A percentile compares a stretch with the other conserved stretches of the same genome.
These are phyloP conservation scores for Xenentodon cancila DNA, from an alignment of 2,797 vertebrate genomes.

Conservation along the genomic window DNA sequence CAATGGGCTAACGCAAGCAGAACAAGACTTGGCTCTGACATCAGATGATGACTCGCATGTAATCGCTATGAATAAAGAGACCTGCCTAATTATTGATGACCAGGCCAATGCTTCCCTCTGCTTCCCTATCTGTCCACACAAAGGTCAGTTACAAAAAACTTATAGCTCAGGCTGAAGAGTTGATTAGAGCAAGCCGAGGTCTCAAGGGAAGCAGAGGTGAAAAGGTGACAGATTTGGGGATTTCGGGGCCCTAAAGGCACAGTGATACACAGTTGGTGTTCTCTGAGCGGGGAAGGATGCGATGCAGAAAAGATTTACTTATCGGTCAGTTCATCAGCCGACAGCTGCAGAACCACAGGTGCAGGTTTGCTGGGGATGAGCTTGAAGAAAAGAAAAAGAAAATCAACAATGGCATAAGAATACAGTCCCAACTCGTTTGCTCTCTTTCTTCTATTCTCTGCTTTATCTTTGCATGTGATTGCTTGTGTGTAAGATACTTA, in stretches of 20 bases:
- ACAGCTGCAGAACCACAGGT: conserved; percentile 52
- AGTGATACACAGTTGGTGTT: conserved; percentile 36
- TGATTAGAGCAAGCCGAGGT: conserved; percentile 46
- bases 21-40: conserved; percentile 41
- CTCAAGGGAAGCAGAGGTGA: conserved; percentile 53
- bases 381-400: conserved; percentile 19
- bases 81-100: conserved; percentile 63
- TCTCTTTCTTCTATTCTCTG: background rate
- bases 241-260: conserved; percentile 34
- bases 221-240: conserved; percentile 36
- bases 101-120: conserved; percentile 28
- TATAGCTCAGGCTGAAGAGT: conserved; percentile 28
- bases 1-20: conserved; percentile 50
- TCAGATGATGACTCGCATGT: conserved; percentile 59
- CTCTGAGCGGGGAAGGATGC: conserved; percentile 22
- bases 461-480: background rate
- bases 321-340: conserved; percentile 55
- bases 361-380: conserved; percentile 40
- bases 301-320: conserved; percentile 45
- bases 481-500: background rate
- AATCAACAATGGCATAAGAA: conserved; percentile 20
- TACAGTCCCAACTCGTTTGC: background rate
- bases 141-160: conserved; percentile 53
- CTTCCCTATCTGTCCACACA: conserved; percentile 40
- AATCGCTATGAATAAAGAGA: conserved; percentile 69